Evolutionary conservation across 2,113 vertebrate genomes (phyloP).

Genomic region (Austrofundulus limnaeus): DNA sequence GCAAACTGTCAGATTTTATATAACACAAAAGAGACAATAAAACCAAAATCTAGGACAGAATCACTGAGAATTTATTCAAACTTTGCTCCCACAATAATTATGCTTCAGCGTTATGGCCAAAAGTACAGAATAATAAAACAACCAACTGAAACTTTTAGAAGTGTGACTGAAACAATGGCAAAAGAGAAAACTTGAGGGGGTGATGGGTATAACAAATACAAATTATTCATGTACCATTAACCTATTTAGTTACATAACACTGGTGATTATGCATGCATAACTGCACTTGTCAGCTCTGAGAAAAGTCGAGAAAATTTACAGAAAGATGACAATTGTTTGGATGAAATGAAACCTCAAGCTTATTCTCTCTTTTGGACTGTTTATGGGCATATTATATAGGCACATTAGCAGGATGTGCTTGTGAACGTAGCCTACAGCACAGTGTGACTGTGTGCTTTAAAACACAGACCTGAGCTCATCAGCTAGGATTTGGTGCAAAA

Average conservation of each 20-base stretch:
- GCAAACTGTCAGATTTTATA: too few relatives aligned
- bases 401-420: constrained; percentile 9
- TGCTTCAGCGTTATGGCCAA: background rate
- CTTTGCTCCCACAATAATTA: background rate
- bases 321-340: constrained; percentile 33
- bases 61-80: background rate
- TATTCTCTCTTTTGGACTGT: constrained; percentile 24
- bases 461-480: background rate
- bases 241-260: constrained; percentile 75
- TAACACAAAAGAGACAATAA: background rate
- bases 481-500: background rate
- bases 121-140: constrained; percentile 3
- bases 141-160: constrained; percentile 7
- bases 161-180: constrained; percentile 27
- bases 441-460: background rate
- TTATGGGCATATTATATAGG: constrained; percentile 19
- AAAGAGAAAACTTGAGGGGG: constrained; percentile 37
- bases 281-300: constrained; percentile 61
- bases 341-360: constrained; percentile 42
- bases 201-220: constrained; percentile 58
- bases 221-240: constrained; percentile 78
- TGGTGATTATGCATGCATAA: constrained; percentile 73
- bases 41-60: background rate
- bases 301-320: constrained; percentile 56
- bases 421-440: background rate